Conservation (phyloP, 64 coral and sea anemone genomes). For the Pocillopora verrucosa region DNA sequence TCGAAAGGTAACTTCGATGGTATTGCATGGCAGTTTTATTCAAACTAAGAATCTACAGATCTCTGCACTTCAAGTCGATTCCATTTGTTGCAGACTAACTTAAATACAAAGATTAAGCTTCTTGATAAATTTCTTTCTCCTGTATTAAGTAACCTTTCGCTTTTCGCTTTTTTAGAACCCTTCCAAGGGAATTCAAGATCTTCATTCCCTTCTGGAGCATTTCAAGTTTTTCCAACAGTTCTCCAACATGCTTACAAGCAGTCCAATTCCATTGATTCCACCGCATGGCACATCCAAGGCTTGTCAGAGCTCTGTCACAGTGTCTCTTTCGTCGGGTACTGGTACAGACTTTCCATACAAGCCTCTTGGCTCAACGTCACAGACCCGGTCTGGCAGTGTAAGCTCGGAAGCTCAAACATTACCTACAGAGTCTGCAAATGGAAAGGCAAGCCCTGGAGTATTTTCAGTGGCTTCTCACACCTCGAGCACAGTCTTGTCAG, state of each 20-base stretch:
- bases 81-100: too few relatives aligned
- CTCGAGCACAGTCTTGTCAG: conserved; percentile 60
- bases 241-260: conserved; percentile 44
- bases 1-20: too few relatives aligned
- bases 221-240: conserved; percentile 82
- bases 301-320: conserved; percentile 82
- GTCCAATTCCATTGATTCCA: conserved; percentile 19
- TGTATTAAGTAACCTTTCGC: background rate
- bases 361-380: conserved; percentile 65
- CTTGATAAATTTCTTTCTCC: background rate
- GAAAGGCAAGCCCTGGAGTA: conserved; percentile 42
- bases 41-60: too few relatives aligned
- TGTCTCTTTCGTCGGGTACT: conserved; percentile 64
- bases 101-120: background rate
- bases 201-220: conserved; percentile 63
- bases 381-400: conserved; percentile 70
- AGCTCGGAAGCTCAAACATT: conserved; percentile 52
- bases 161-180: conserved; percentile 25
- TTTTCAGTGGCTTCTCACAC: conserved; percentile 37
- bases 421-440: conserved; percentile 28
- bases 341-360: conserved; percentile 84
- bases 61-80: too few relatives aligned
- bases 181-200: conserved; percentile 18
- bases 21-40: too few relatives aligned
- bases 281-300: conserved; percentile 62